Base-by-base conservation (phyloP, 2,888 invertebrate genomes). In the Biston stratarius region DNA sequence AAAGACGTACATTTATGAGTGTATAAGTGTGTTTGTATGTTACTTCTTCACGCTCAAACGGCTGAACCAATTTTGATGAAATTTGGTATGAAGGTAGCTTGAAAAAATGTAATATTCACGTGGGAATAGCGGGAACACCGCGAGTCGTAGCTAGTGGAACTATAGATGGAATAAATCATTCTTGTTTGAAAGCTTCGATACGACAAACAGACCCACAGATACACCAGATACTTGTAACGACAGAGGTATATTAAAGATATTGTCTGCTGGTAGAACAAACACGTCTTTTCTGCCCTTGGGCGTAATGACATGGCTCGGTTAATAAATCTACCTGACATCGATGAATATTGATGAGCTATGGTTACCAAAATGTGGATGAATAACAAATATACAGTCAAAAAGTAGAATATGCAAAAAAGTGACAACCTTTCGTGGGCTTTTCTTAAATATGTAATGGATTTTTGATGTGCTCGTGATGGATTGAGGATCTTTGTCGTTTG, bases 321-420 rank as follows among this genome's bases (percentile, higher is more conserved):
- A 85, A 90, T 89, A 90, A 86, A 88, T 88, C 86, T 80, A 78
- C 79, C 75, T 79, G 88, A 85, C 86, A 76, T 75, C 84, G 76
- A 89, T 89, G 88, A 89, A 89, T 87, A 89, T 89, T 88, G 89
- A 90, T 90, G 87, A 76, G 75, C 67, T 66, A 72, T 56, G 38
- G 72, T 68, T 64, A 12, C 72, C 74, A 73, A 61, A 65, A 57
- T 34, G 59, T 36, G 40, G 10, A 55, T 66, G 53, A 60, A 59
- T 64, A 62, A 52, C 52, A 52, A 65, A 66, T 61, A 56, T 49
- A 47, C 47, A 44, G 65, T 49, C 60, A 65, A 60, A 64, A 60
- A 44, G 51, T 44, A 15, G 44, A 64, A 57, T 57, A 40, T 53
- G 55, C 33, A 24, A 34, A 55, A 64, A 49, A 24, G 33, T 34